phyloP scores from a whole-genome alignment of 2,113 vertebrate genomes.

The Coryphaenoides rupestris region DNA sequence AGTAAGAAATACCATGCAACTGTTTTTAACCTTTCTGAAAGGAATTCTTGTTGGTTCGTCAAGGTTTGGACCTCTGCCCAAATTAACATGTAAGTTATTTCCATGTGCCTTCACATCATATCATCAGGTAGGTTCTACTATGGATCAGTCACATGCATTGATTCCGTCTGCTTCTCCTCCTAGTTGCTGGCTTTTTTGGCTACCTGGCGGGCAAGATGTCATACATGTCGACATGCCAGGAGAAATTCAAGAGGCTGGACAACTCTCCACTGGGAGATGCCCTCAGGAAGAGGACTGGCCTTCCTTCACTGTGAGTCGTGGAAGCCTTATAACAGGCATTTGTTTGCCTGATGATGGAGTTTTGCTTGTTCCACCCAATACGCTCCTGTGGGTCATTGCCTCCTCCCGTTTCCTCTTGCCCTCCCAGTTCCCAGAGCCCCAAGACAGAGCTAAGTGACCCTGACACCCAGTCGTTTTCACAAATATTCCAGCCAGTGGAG shows the following conservation, averaged over 20 bases:
- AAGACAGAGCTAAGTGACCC: slow-evolving; percentile 55
- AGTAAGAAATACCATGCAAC: neutral
- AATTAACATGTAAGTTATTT: slow-evolving; percentile 84
- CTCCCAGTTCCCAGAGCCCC: slow-evolving; percentile 24
- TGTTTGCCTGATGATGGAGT: neutral
- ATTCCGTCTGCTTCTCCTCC: slow-evolving; percentile 27
- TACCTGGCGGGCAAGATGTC: slow-evolving; percentile 88
- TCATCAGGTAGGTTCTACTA: too few species aligned
- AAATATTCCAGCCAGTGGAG: slow-evolving; percentile 48
- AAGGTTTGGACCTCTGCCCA: slow-evolving; percentile 82
- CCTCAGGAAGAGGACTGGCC: slow-evolving; percentile 69
- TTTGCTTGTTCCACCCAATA: neutral
- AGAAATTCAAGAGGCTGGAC: slow-evolving; percentile 86
- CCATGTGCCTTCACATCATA: neutral
- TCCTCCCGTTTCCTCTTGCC: neutral
- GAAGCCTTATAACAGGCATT: neutral
- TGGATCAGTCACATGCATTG: neutral
- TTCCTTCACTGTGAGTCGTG: slow-evolving; percentile 35
- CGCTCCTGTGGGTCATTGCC: neutral
- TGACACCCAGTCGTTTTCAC: slow-evolving; percentile 36
- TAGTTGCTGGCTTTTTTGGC: slow-evolving; percentile 86
- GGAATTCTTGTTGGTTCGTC: slow-evolving; percentile 77
- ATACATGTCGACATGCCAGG: slow-evolving; percentile 83
- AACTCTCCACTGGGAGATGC: slow-evolving; percentile 86
- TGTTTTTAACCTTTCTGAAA: slow-evolving; percentile 38